Evolutionary conservation across 1,140 invertebrate genomes (phyloP), one percentile per base, ranked within the genome.

Genomic region (Archivesica marissinica): DNA sequence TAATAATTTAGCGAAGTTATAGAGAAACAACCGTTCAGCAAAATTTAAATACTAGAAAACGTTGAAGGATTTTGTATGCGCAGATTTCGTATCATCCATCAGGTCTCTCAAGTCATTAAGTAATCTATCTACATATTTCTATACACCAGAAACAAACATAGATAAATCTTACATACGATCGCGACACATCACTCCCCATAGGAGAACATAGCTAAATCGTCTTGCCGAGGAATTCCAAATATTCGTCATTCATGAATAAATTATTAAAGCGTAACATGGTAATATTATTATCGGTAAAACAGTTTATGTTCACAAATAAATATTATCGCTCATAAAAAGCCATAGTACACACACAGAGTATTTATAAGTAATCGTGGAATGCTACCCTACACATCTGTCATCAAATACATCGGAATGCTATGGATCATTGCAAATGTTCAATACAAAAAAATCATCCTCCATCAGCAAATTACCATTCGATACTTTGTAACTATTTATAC

Each of bases 181-280:
- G 4, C 15, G 33, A 72, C 41, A 72, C 68, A 72, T 41, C 68
- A 20, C 68, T 47, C 50, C 41, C 25, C 44, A 33, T 11, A 44
- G 17, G 25, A 47, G 41, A 30, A 72, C 33, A 72, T 72, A 50
- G 50, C 30, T 72, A 50, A 20, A 47, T 25, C 20, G 20, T 35
- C n/a, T 33, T 50, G 4, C 13, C 0, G n/a, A 28, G 41, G 68
- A 72, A 72, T 72, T 44, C 50, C 68, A 72, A 47, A 44, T 50
- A 72, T 72, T 47, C 50, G 41, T 30, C 68, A 72, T 47, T 72
- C 68, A 72, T 72, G 68, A 72, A 72, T 72, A 72, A 72, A 50
- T 72, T 30, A 50, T 72, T 33, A 28, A 72, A 72, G 68, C 68
- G 41, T 72, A 72, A 72, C 68, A 33, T 72, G 28, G 41, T 30